Percentiles rank a stretch among this genome's conserved stretches.
phyloP scores from a whole-genome alignment of 2,113 vertebrate genomes.

The Miniopterus natalensis region DNA sequence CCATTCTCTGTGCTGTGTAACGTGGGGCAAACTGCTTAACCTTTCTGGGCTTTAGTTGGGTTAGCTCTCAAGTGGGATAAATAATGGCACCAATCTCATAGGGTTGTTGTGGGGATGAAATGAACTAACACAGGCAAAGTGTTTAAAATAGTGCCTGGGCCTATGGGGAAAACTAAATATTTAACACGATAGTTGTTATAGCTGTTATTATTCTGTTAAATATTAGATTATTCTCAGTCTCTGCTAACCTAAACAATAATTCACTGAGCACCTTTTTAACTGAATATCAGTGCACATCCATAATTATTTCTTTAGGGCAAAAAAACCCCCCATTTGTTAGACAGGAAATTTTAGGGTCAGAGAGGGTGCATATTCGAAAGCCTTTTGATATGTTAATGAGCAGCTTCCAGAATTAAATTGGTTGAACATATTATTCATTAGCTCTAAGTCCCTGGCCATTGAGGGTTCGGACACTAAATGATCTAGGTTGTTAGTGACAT shows the following conservation, averaged over 20 bases:
- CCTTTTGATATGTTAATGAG: constrained; percentile 81
- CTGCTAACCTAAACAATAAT: background rate
- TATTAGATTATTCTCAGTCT: background rate
- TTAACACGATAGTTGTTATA: background rate
- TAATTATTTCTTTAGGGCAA: constrained; percentile 70
- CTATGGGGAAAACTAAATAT: background rate
- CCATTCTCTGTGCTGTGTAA: background rate
- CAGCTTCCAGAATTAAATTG: constrained; percentile 53
- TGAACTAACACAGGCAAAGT: background rate
- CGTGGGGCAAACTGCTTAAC: background rate
- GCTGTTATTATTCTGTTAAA: background rate
- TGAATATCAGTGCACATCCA: background rate
- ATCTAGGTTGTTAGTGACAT: constrained; percentile 70
- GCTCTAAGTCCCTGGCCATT: constrained; percentile 48
- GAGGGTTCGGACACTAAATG: constrained; percentile 62
- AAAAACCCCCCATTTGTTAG: background rate
- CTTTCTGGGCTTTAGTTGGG: background rate
- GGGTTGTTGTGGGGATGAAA: background rate
- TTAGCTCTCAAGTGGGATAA: background rate
- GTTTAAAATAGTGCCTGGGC: too few relatives aligned
- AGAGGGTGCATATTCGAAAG: constrained; percentile 58
- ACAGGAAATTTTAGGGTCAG: constrained; percentile 77
- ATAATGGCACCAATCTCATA: background rate
- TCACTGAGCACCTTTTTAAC: background rate
- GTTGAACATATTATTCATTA: constrained; percentile 74